Percentiles rank a stretch among this genome's conserved stretches.
phyloP scores from a whole-genome alignment of 2,888 invertebrate genomes.

The Panzeria rudis region DNA sequence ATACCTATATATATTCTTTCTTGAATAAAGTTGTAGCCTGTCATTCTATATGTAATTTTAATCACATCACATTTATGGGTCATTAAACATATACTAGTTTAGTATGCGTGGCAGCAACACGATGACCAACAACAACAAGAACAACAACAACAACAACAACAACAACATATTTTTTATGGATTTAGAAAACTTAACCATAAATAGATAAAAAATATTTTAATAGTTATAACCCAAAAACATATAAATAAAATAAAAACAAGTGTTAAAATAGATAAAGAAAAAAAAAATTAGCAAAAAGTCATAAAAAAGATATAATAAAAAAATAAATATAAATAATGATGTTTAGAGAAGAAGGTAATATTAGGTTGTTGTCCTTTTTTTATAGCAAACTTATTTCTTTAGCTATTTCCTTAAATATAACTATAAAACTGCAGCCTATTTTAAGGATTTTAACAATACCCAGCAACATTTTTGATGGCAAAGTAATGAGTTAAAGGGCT shows the following conservation, averaged over 20 bases:
- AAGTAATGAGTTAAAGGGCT: too few relatives aligned
- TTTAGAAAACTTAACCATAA: constrained; percentile 12
- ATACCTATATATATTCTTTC: too few relatives aligned
- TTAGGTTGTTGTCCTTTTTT: background rate
- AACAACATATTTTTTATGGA: too few relatives aligned
- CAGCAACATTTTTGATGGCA: too few relatives aligned
- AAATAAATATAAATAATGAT: background rate
- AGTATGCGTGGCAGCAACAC: constrained; percentile 43
- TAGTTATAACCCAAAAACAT: background rate
- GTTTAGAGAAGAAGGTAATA: background rate
- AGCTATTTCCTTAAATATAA: background rate
- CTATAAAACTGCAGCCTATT: constrained; percentile 11
- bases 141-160: constrained; percentile 46
- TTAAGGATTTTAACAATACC: constrained; percentile 1
- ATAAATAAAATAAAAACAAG: constrained; percentile 18
- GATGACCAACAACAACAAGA: constrained; percentile 52
- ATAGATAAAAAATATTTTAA: background rate
- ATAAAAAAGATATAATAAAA: background rate
- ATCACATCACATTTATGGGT: constrained; percentile 68
- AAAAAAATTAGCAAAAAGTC: background rate
- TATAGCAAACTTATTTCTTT: background rate
- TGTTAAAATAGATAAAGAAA: constrained; percentile 20
- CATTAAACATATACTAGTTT: constrained; percentile 65
- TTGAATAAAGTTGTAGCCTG: constrained; percentile 45
- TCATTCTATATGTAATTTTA: constrained; percentile 58